Conservation (phyloP, 2,888 invertebrate species). For the Schizotus pectinicornis region DNA sequence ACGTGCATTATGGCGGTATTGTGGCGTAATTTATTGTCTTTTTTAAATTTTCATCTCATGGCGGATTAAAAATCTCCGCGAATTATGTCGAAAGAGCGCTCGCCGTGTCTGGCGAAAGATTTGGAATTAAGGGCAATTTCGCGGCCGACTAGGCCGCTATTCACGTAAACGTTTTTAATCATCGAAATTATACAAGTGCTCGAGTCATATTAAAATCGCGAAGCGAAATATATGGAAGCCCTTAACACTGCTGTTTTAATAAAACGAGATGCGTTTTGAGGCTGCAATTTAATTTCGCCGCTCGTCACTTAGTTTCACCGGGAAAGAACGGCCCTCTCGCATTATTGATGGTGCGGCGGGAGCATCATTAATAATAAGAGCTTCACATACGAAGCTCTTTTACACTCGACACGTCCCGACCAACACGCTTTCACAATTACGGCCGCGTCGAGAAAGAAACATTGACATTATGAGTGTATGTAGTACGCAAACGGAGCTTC, state of each 20-base stretch:
- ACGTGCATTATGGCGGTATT: no score
- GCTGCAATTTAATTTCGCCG: conserved; percentile 39
- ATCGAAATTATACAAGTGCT: conserved; percentile 16
- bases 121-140: conserved; percentile 27
- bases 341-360: conserved; percentile 36
- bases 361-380: conserved; percentile 38
- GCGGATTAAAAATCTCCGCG: neutral
- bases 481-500: no score
- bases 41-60: no score
- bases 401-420: conserved; percentile 28
- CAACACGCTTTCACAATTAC: conserved; percentile 32
- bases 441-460: conserved; percentile 21
- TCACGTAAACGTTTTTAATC: conserved; percentile 25
- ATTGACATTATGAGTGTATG: conserved; percentile 7
- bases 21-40: neutral
- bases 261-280: conserved; percentile 39
- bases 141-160: conserved; percentile 19
- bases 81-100: neutral
- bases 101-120: conserved; percentile 13
- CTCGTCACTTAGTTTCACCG: conserved; percentile 35
- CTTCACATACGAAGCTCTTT: conserved; percentile 34
- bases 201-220: conserved; percentile 19
- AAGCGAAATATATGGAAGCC: conserved; percentile 34
- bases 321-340: conserved; percentile 30
- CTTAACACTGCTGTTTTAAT: conserved; percentile 37